Base-by-base conservation (phyloP, 2,113 vertebrate species). In the Noctilio leporinus region DNA sequence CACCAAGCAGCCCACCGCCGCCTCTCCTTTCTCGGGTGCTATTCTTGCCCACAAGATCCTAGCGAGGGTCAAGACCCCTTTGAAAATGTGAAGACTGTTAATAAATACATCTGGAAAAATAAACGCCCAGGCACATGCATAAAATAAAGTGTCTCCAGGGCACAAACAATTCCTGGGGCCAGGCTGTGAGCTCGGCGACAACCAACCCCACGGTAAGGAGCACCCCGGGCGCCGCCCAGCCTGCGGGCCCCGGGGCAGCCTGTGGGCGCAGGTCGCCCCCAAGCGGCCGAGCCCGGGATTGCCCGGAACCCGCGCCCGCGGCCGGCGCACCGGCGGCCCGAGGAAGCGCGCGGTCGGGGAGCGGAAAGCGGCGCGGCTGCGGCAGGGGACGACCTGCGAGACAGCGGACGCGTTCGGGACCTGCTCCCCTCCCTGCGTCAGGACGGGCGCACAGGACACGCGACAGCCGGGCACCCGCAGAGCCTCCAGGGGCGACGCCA, bases 201-300 rank as follows among this genome's bases (percentile, higher is more conserved):
- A 17, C 4, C 45, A 55, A 14, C 45, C 24, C 43, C 35, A 3
- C 1, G 12, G 20, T 38, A 53, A 51, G 57, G 51, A 43, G 20
- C 28, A 9, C 40, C 15, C 11, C 2, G 0, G 2, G 26, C 53
- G 3, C 49, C 38, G 35, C 30, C 38, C 8, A 7, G 30, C 38
- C 0, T 0, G 6, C 78, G 3, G 24, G 51, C 4, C 65, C 33
- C 57, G 3, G 12, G 45, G 33, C 45, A 3, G 73, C 45, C 51
- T 53, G 82, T 11, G 88, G 47, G 95, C 62, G 5, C 62, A 51
- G 84, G 49, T 43, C 9, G 91, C 94, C 95, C 76, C 57, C 91
- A 22, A 55, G 94, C 69, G 96, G 93, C 76, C 38, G 0, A 22
- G 2, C 3, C 30, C 0, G 35, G 90, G 78, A 95, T 24, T 64